Percentiles rank a stretch among this genome's conserved stretches.
phyloP scores from a whole-genome alignment of 2,113 vertebrate species.

The Phylloscopus trochilus region DNA sequence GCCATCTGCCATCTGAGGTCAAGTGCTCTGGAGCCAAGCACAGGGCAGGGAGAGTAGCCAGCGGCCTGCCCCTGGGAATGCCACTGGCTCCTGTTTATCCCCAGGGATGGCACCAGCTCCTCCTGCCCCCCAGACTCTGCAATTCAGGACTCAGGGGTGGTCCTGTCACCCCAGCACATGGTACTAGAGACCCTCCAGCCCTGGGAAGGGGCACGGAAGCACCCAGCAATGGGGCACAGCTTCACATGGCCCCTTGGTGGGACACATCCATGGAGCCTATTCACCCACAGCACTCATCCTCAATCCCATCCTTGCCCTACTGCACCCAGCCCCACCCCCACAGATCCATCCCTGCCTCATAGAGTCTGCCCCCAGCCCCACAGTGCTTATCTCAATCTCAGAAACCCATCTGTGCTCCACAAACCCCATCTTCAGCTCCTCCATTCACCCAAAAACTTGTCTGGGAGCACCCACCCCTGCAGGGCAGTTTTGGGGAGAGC shows the following conservation, averaged over 20 bases:
- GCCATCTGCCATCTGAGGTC: background rate
- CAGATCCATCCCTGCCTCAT: background rate
- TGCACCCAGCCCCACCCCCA: background rate
- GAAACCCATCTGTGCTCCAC: background rate
- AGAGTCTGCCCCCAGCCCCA: background rate
- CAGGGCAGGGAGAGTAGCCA: background rate
- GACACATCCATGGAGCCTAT: background rate
- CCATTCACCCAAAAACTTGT: background rate
- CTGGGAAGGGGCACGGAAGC: background rate
- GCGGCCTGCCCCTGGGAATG: background rate
- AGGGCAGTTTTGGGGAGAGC: background rate
- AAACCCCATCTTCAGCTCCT: background rate
- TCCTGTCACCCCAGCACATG: accelerated
- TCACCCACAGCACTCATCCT: background rate
- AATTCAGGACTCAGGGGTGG: background rate
- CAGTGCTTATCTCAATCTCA: background rate
- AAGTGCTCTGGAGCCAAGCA: accelerated
- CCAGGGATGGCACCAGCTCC: background rate
- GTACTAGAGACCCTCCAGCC: background rate
- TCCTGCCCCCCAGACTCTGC: background rate
- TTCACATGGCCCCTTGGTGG: background rate
- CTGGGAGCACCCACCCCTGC: background rate
- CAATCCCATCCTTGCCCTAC: background rate
- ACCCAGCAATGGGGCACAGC: background rate
- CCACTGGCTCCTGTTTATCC: background rate